Evolutionary conservation across 1,140 invertebrate genomes (phyloP).

Genomic region (Brachionus plicatilis): DNA sequence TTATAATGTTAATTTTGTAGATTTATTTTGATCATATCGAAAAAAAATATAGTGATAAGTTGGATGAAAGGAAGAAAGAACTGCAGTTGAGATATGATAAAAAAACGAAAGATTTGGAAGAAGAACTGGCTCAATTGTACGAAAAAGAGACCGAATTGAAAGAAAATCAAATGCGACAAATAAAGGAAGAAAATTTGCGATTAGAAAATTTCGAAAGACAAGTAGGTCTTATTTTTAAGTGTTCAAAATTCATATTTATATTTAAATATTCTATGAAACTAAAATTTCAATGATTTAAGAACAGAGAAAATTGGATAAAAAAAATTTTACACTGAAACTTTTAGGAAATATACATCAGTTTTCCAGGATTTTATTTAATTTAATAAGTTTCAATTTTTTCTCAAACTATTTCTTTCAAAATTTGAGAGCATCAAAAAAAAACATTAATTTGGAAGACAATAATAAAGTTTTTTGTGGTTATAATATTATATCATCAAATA

Average conservation of each 20-base stretch:
- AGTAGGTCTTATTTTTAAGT: neutral
- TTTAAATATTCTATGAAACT: neutral
- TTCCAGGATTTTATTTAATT: no score
- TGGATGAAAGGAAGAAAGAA: slow-evolving; percentile 22
- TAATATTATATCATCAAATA: no score
- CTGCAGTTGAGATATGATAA: neutral
- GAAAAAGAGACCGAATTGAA: slow-evolving; percentile 26
- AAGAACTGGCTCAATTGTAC: neutral
- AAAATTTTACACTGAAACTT: no score
- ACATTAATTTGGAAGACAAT: no score
- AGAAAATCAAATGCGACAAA: neutral
- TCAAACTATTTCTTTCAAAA: no score
- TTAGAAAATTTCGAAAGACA: slow-evolving; percentile 26
- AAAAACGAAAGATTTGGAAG: slow-evolving; percentile 18
- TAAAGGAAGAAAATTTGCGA: slow-evolving; percentile 21
- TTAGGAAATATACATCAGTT: no score
- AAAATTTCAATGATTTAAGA: neutral
- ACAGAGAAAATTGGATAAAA: no score
- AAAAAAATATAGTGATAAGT: slow-evolving; percentile 27
- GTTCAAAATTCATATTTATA: neutral
- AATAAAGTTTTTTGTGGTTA: no score
- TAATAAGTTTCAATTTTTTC: no score
- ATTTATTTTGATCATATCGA: slow-evolving; percentile 39
- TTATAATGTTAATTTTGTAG: neutral
- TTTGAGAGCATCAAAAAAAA: no score